Evolutionary conservation across 1,140 invertebrate species (phyloP).

Genomic region (Drosophila simulans): DNA sequence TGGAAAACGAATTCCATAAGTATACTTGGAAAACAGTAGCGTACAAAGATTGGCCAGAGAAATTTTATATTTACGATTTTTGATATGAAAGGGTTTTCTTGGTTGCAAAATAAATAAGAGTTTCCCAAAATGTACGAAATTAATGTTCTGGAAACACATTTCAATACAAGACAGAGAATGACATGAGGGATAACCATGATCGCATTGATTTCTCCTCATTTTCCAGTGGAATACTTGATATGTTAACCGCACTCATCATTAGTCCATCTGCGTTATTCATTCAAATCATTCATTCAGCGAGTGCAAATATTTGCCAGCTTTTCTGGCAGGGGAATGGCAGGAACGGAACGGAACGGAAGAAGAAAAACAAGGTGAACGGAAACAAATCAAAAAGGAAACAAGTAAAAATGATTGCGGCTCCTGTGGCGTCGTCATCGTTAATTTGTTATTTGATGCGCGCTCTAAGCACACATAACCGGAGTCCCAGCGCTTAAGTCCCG

Average conservation of each 20-base stretch:
- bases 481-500: conserved; percentile 21
- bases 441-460: conserved; percentile 71
- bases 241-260: conserved; percentile 43
- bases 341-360: background rate
- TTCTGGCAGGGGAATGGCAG: background rate
- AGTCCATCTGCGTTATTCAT: conserved; percentile 43
- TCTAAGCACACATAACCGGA: conserved; percentile 53
- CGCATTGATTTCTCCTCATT: background rate
- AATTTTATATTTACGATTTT: background rate
- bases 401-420: conserved; percentile 49
- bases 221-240: conserved; percentile 6
- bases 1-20: background rate
- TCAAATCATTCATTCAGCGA: conserved; percentile 46
- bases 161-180: background rate
- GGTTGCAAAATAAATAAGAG: too few species aligned
- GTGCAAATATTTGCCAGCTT: conserved; percentile 53
- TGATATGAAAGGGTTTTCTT: too few species aligned
- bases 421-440: conserved; percentile 58
- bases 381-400: conserved; percentile 49
- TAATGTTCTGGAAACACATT: too few species aligned
- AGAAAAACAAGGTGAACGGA: conserved; percentile 6
- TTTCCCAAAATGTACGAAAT: too few species aligned
- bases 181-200: too few species aligned
- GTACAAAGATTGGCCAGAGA: background rate
- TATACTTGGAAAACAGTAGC: too few species aligned